Conservation (phyloP, 2,888 invertebrate genomes). For the Agrotis clavis region DNA sequence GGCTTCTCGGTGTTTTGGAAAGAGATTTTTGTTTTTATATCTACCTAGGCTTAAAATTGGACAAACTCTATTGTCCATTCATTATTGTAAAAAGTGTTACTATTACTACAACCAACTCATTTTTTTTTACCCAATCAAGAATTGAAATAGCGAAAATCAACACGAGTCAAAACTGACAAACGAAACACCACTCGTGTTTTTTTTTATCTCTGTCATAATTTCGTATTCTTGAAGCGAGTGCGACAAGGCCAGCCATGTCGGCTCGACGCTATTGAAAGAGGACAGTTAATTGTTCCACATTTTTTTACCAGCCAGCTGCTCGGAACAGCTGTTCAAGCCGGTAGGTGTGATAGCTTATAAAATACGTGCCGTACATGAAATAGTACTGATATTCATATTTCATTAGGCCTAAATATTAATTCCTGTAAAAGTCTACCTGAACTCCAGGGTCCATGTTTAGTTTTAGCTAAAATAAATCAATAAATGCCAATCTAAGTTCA, state of each 20-base stretch:
- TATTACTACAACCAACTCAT: too few species aligned
- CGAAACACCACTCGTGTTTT: conserved; percentile 34
- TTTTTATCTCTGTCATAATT: conserved; percentile 71
- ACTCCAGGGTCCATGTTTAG: conserved; percentile 10
- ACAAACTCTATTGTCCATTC: too few species aligned
- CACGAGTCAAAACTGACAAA: conserved; percentile 24
- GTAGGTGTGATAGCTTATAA: conserved; percentile 70
- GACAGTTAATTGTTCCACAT: conserved; percentile 85
- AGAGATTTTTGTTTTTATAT: too few species aligned
- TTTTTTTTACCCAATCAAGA: too few species aligned
- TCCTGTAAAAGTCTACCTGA: background rate
- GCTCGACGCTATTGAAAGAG: conserved; percentile 78
- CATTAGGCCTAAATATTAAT: background rate
- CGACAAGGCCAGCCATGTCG: conserved; percentile 77
- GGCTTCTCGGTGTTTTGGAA: background rate
- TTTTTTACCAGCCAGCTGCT: conserved; percentile 89
- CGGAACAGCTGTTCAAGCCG: conserved; percentile 88
- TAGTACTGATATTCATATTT: background rate
- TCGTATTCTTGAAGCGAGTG: conserved; percentile 68
- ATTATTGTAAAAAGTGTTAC: too few species aligned
- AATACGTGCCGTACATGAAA: conserved; percentile 13
- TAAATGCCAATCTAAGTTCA: conserved; percentile 24
- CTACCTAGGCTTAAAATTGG: too few species aligned
- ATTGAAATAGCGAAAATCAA: conserved; percentile 35
- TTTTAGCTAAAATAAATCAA: conserved; percentile 35